phyloP scores from a whole-genome alignment of 2,888 invertebrate genomes.

The Cryptocephalus moraei region DNA sequence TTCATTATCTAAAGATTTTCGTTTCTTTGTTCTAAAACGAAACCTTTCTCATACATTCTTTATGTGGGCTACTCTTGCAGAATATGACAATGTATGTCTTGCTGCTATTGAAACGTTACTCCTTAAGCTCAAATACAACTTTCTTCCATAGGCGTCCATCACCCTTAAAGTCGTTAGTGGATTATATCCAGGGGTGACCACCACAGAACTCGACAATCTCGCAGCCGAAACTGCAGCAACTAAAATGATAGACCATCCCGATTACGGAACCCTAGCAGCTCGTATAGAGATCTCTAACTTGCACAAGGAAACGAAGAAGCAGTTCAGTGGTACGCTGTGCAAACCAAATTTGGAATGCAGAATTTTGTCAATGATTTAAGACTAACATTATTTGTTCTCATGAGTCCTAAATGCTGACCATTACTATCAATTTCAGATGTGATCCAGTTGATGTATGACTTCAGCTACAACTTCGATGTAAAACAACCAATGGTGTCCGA shows the following conservation, averaged over 20 bases:
- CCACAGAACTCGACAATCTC: conserved; percentile 91
- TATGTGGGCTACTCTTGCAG: too few relatives aligned
- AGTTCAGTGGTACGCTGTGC: conserved; percentile 62
- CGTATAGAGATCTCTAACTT: conserved; percentile 91
- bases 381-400: too few relatives aligned
- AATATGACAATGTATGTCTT: too few relatives aligned
- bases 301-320: conserved; percentile 95
- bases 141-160: conserved; percentile 41
- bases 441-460: conserved; percentile 72
- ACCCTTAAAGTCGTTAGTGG: conserved; percentile 90
- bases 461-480: conserved; percentile 54
- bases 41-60: too few relatives aligned
- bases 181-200: conserved; percentile 92
- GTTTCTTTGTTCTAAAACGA: too few relatives aligned
- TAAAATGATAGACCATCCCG: conserved; percentile 94
- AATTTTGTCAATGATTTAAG: too few relatives aligned
- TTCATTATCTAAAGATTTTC: too few relatives aligned
- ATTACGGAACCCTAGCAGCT: conserved; percentile 81
- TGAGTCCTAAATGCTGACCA: neutral
- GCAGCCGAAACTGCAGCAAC: conserved; percentile 99
- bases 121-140: neutral
- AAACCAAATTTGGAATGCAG: too few relatives aligned
- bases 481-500: conserved; percentile 79
- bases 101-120: too few relatives aligned
- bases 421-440: conserved; percentile 59